These are phyloP conservation scores for Enteromius treurensis DNA, from an alignment of 2,797 vertebrate species.

Conservation along the genomic window DNA sequence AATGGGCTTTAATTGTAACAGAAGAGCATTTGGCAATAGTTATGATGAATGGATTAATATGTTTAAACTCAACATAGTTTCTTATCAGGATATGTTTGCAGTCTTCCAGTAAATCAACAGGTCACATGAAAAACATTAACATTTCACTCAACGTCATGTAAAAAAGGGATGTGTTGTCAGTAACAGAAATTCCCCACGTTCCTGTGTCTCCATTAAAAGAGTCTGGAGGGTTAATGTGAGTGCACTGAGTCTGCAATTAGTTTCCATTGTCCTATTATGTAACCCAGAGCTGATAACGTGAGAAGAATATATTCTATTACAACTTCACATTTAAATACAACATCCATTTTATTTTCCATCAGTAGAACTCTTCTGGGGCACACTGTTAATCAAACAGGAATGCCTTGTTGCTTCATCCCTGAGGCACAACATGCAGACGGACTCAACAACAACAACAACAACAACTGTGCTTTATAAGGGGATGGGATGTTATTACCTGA, in stretches of 20 bases:
- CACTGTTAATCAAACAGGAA: slow-evolving; percentile 27
- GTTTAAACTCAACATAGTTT: neutral
- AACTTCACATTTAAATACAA: neutral
- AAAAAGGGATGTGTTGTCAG: slow-evolving; percentile 24
- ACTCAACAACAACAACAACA: slow-evolving; percentile 21
- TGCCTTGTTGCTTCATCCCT: slow-evolving; percentile 11
- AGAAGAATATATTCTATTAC: neutral
- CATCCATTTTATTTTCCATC: slow-evolving; percentile 7
- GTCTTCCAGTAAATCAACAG: neutral
- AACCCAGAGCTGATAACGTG: neutral
- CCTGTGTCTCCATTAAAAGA: slow-evolving; percentile 14
- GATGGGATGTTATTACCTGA: slow-evolving; percentile 19
- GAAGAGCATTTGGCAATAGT: neutral
- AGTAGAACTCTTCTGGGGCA: neutral
- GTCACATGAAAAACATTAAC: neutral
- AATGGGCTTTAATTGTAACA: neutral
- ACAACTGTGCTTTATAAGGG: neutral
- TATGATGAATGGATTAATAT: neutral
- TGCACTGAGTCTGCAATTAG: neutral
- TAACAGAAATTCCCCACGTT: neutral
- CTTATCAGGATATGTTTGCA: neutral
- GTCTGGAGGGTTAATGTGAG: slow-evolving; percentile 13
- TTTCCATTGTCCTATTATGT: slow-evolving; percentile 1
- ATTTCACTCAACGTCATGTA: neutral
- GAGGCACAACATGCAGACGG: slow-evolving; percentile 2